Evolutionary conservation across 2,113 vertebrate species (phyloP), one percentile per base, ranked within the genome.

Genomic region (Solea senegalensis): DNA sequence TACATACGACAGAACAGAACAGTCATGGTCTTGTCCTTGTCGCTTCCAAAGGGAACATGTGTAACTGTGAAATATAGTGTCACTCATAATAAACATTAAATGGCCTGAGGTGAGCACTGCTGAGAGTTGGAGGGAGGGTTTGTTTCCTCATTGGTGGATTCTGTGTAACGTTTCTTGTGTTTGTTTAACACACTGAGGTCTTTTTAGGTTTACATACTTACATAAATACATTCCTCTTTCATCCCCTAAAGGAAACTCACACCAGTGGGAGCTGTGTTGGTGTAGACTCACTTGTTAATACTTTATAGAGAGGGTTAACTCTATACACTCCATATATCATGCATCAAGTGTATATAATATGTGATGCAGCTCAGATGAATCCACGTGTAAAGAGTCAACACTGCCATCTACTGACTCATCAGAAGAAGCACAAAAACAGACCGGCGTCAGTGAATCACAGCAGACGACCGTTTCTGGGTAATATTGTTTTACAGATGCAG

Each of bases 361-460:
- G 34, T 34, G 34, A 52, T 9, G 16, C 14, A 8, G 14, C 15
- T 40, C 12, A 68, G 4, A 72, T 15, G 1, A 45, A 48, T 41
- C 13, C 11, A 15, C 12, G 21, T 34, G 52, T 52, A 8, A 46
- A 69, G 58, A 56, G 6, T 43, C 50, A 72, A 82, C 21, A 74
- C 53, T 71, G 65, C 68, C 75, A 51, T 49, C 82, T 83, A 10
- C n/a, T 82, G 88, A 72, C 5, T 8, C 0, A 44, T 3, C 2
- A 9, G 15, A 56, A 10, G n/a, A 75, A 83, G 11, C 34, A 81
- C 72, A 76, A 70, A 68, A 77, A 78, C 9, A 76, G 2, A 40
- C 10, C 4, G 12, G 1, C 0, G 8, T 46, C 34, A 61, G 12
- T 55, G 9, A 44, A 3, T 61, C 51, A n/a, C 9, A 4, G 9